A percentile compares a stretch with the other conserved stretches of the same genome.
These are phyloP conservation scores for Eupeodes latifasciatus DNA, from an alignment of 2,888 invertebrate genomes.

Conservation along the genomic window DNA sequence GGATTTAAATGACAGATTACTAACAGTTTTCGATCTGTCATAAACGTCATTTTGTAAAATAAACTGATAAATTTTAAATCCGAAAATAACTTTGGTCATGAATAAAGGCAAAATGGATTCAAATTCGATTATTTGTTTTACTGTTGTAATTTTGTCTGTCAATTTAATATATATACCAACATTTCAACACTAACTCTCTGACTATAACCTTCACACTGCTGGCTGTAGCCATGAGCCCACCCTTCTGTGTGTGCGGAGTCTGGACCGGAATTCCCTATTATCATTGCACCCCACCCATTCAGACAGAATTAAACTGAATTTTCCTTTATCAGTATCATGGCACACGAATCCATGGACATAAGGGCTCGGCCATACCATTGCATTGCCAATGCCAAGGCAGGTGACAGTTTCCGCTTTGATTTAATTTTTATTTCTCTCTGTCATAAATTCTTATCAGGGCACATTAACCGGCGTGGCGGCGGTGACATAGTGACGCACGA, in stretches of 20 bases:
- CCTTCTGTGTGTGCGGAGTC: not conserved
- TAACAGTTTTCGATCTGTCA: too few species aligned
- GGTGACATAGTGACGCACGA: not conserved
- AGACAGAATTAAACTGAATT: not conserved
- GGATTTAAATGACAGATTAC: too few species aligned
- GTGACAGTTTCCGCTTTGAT: constrained; percentile 30
- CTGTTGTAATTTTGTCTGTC: too few species aligned
- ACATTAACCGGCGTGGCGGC: not conserved
- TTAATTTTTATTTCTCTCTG: constrained; percentile 19
- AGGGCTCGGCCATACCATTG: not conserved
- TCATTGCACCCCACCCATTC: not conserved
- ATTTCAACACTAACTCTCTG: not conserved
- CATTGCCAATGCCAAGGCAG: constrained; percentile 17
- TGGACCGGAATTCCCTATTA: constrained; percentile 3
- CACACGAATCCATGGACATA: constrained; percentile 14
- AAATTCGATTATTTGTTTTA: too few species aligned
- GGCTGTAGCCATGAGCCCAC: not conserved
- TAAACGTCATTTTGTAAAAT: too few species aligned
- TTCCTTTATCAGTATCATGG: constrained; percentile 4
- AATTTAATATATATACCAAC: too few species aligned
- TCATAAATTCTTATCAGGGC: constrained; percentile 29
- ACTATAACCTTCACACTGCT: constrained; percentile 3
- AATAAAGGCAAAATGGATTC: too few species aligned
- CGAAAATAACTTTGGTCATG: too few species aligned
- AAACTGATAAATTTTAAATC: too few species aligned